Conservation (phyloP, 2,797 vertebrate genomes). For the Pangasius macronema region DNA sequence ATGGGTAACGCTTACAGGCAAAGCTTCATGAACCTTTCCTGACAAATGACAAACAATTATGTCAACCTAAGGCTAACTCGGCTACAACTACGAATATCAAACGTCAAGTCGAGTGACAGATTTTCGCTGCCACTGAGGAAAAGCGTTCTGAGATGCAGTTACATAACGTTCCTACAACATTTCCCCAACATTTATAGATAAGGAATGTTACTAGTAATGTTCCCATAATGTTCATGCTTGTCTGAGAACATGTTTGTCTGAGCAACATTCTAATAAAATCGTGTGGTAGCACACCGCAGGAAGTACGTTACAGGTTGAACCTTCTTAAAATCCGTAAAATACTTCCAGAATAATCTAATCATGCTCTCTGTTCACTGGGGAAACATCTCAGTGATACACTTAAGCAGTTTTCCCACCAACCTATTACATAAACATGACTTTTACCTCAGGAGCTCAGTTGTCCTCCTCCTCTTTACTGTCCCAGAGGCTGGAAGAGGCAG, state of each 20-base stretch:
- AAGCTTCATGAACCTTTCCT: not conserved
- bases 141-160: too few relatives aligned
- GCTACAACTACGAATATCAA: not conserved
- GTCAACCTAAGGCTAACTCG: not conserved
- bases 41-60: not conserved
- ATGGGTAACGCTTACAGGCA: not conserved
- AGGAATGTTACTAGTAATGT: not conserved
- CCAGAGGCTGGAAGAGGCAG: slow-evolving; percentile 46
- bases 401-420: not conserved
- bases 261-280: not conserved
- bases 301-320: not conserved
- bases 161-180: not conserved
- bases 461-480: slow-evolving; percentile 51
- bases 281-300: not conserved
- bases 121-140: not conserved
- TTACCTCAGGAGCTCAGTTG: slow-evolving; percentile 1
- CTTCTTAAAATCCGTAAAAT: not conserved
- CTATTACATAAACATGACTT: slow-evolving; percentile 25
- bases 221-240: too few relatives aligned
- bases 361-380: not conserved
- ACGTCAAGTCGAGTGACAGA: not conserved
- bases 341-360: slow-evolving; percentile 12
- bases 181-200: not conserved
- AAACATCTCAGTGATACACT: not conserved
- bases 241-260: not conserved